Evolutionary conservation across 2,113 vertebrate species (phyloP), one percentile per base, ranked within the genome.

Genomic region (Ciconia boyciana): DNA sequence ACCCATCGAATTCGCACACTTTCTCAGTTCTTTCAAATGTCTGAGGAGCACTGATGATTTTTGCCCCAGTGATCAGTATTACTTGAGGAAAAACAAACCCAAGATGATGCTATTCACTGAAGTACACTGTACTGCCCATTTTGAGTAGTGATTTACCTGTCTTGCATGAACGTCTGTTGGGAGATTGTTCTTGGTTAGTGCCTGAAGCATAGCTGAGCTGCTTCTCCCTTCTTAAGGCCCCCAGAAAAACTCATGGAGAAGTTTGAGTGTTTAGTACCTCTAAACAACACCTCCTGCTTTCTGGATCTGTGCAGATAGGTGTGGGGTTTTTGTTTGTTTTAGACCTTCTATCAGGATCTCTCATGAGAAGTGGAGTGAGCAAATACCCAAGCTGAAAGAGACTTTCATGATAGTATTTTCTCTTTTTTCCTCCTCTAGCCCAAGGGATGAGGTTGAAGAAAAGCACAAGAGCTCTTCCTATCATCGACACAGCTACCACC

Each of bases 401-500:
- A 58, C 16, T 77, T 84, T 39, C 3, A 0, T 55, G 12, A 48
- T 31, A 3, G 4, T 32, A 16, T 85, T 55, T 76, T 76, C 25
- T 48, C 28, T n/a, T 62, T 60, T 58, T 36, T 1, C 16, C 13
- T 84, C 43, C 60, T 93, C 44, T 82, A 99, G 99, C 95, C 99
- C 99, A 48, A 98, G 99, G 92, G 99, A 99, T 64, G 99, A 99
- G 41, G 95, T 99, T 49, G 99, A 99, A 94, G 99, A 99, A 93
- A 98, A 99, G 89, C 99, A 99, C 93, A 97, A 99, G 97, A 98
- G 98, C 81, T 98, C 99, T 44, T 98, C 99, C 26, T 99, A 98
- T 92, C 99, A 99, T 71, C 98, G 99, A 16, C 99, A 98, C 96
- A 98, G 98, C 78, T 99, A 99, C 89, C 99, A 99, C 92, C 97